Percentiles rank a stretch among this genome's conserved stretches.
Evolutionary conservation across 1,140 invertebrate genomes (phyloP).

Genomic region (Brachionus koreanus): DNA sequence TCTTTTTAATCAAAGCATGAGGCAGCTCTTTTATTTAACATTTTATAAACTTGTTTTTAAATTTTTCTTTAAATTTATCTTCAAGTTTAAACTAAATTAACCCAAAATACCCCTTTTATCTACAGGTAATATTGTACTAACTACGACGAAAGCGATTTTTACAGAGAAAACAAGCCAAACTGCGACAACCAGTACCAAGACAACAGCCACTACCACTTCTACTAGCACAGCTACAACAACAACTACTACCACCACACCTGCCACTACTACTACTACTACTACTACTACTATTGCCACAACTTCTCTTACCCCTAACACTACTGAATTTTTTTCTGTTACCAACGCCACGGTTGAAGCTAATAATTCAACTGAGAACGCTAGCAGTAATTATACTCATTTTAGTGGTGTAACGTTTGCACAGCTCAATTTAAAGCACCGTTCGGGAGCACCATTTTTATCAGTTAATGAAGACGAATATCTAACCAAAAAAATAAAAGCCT

Average conservation of each 20-base stretch:
- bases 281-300: background rate
- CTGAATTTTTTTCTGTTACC: background rate
- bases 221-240: background rate
- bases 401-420: background rate
- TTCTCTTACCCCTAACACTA: background rate
- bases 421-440: background rate
- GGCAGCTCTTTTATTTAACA: background rate
- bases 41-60: conserved; percentile 21
- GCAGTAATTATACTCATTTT: conserved; percentile 20
- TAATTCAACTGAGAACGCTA: background rate
- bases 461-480: background rate
- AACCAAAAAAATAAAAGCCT: background rate
- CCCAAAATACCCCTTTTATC: background rate
- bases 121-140: conserved; percentile 10
- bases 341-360: background rate
- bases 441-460: conserved; percentile 12
- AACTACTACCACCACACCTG: background rate
- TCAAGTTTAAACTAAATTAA: conserved; percentile 1
- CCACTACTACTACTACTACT: background rate
- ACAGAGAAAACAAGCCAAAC: background rate
- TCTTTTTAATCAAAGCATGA: background rate
- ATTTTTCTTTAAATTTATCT: conserved; percentile 20
- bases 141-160: background rate
- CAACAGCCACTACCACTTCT: background rate
- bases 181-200: background rate